Conservation (phyloP, 2,113 vertebrate genomes). For the Actenoides hombroni region DNA sequence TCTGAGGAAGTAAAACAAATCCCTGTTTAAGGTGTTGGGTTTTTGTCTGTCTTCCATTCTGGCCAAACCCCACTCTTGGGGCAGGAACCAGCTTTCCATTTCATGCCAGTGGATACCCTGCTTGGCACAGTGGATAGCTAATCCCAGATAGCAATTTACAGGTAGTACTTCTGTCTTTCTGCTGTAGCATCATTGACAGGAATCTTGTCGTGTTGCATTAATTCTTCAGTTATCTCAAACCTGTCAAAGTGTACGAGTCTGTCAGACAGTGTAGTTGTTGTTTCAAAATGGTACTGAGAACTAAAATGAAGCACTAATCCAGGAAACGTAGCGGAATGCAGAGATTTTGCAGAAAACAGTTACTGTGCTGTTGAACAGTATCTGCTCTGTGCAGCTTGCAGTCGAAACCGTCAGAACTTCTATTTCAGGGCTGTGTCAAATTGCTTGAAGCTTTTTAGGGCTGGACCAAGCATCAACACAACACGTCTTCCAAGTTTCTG, state of each 20-base stretch:
- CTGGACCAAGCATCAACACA: constrained; percentile 48
- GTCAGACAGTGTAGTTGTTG: neutral
- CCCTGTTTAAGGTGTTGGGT: neutral
- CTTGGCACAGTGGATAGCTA: neutral
- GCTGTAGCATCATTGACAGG: neutral
- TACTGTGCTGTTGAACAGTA: constrained; percentile 32
- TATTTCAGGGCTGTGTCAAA: constrained; percentile 43
- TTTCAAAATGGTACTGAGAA: neutral
- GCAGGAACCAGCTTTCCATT: neutral
- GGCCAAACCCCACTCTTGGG: neutral
- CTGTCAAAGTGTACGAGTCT: neutral
- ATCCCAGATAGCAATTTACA: neutral
- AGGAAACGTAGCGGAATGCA: neutral
- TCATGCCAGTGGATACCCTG: neutral
- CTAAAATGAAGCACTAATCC: neutral
- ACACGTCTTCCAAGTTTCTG: constrained; percentile 51
- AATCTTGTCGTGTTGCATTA: neutral
- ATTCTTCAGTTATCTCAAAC: neutral
- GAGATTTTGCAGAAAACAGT: constrained; percentile 10
- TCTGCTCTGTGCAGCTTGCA: constrained; percentile 42
- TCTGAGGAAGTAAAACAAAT: neutral
- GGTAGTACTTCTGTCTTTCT: neutral
- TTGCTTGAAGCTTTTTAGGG: constrained; percentile 51
- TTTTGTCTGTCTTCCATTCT: neutral
- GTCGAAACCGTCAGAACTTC: neutral